Evolutionary conservation across 2,797 vertebrate genomes (phyloP).

Genomic region (Sebastes itinus): DNA sequence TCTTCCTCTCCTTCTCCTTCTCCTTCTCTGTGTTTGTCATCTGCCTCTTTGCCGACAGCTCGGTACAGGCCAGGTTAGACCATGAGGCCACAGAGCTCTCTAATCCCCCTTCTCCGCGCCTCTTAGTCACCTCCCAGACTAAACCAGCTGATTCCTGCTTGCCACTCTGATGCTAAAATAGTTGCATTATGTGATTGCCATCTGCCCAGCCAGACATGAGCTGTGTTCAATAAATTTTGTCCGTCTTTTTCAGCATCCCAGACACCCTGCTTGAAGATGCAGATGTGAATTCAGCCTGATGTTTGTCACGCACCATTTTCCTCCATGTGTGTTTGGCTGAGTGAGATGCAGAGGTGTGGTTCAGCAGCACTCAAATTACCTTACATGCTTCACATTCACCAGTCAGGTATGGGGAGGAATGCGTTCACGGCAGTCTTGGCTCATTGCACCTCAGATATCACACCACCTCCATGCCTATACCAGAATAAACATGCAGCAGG

Average conservation of each 20-base stretch:
- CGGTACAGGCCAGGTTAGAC: conserved; percentile 47
- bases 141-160: conserved; percentile 71
- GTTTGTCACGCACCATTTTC: conserved; percentile 54
- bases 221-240: conserved; percentile 74
- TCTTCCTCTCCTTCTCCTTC: conserved; percentile 17
- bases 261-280: conserved; percentile 59
- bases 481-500: conserved; percentile 56
- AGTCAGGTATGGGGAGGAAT: conserved; percentile 60
- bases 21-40: conserved; percentile 54
- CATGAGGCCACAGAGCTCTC: conserved; percentile 38
- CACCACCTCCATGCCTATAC: conserved; percentile 62
- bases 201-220: conserved; percentile 82
- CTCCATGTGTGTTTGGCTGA: conserved; percentile 8
- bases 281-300: conserved; percentile 62
- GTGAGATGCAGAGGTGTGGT: conserved; percentile 16
- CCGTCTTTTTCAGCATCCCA: conserved; percentile 59
- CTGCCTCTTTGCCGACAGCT: conserved; percentile 50
- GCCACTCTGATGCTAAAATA: conserved; percentile 68
- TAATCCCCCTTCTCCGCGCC: conserved; percentile 37
- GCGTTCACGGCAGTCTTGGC: conserved; percentile 55
- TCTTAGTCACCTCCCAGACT: conserved; percentile 66
- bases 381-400: conserved; percentile 56
- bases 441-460: conserved; percentile 69
- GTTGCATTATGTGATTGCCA: conserved; percentile 78
- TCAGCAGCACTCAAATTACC: conserved; percentile 38